Base-by-base conservation (phyloP, 2,113 vertebrate species). In the Notarius lentiginosus region DNA sequence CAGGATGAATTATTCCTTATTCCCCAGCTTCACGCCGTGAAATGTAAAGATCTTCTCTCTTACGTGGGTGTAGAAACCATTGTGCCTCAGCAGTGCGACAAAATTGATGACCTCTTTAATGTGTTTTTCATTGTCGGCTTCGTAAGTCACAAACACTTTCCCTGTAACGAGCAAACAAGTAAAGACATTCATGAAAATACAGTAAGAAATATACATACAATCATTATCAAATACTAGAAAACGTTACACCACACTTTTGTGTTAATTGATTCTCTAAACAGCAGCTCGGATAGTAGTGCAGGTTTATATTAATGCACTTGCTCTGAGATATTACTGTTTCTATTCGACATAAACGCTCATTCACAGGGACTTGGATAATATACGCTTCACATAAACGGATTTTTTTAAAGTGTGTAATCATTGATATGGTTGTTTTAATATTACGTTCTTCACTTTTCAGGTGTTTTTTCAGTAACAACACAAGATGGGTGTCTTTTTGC, bases 41-140 rank as follows among this genome's bases (percentile, higher is more conserved):
- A 82, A 53, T 41, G 8, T 34, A 24, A 77, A 65, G 53, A 12
- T 17, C 10, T 51, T 66, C 63, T 53, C 17, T 49, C 94, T 34
- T 91, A 96, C 95, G 0, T 95, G 95, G 0, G 94, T 95, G 66
- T 95, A 95, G 41, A 96, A 96, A 89, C 95, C 95, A 9, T 96
- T 96, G 89, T 94, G 93, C 83, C 95, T 91, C 91, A 96, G 92
- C 91, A 96, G 91, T 34, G 94, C 93, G 3, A 95, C 95, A 83
- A 96, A 96, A 84, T 95, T 95, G 92, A 96, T 95, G 91, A 96
- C 91, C 90, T 96, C 93, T 0, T 95, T 95, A 79, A 95, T 92
- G n/a, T 96, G 95, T 7, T 93, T 92, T 77, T 96, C 95, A 63
- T 90, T 91, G 91, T 96, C 95, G 0, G 94, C 94, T 88, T 95